Evolutionary conservation across 2,113 vertebrate species (phyloP).

Genomic region (Podarcis raffonei): DNA sequence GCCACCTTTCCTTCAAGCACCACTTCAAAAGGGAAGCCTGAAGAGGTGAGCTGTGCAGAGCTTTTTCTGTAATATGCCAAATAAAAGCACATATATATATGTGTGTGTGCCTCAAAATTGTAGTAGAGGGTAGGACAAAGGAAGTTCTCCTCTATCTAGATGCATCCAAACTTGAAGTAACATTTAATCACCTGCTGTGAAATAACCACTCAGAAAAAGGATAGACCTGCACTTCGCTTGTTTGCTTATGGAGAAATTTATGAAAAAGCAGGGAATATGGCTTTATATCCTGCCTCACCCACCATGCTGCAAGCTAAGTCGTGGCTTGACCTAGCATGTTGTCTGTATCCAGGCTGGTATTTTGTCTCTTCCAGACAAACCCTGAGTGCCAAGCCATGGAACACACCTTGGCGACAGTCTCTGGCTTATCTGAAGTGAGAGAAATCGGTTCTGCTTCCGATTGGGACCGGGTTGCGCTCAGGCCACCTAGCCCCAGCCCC

Average conservation of each 20-base stretch:
- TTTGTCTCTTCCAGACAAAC: too few relatives aligned
- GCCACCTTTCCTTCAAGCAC: slow-evolving; percentile 50
- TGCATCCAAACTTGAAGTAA: not conserved
- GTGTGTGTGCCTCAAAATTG: slow-evolving; percentile 22
- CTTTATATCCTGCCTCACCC: not conserved
- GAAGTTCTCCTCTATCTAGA: slow-evolving; percentile 20
- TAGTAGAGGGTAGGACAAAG: slow-evolving; percentile 14
- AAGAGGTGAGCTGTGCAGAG: slow-evolving; percentile 37
- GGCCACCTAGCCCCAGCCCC: too few relatives aligned
- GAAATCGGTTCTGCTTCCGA: too few relatives aligned
- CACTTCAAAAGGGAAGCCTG: slow-evolving; percentile 6
- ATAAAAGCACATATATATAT: slow-evolving; percentile 24
- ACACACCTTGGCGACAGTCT: too few relatives aligned
- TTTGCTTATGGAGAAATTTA: not conserved
- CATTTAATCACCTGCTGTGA: not conserved
- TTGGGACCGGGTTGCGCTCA: too few relatives aligned
- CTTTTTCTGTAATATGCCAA: slow-evolving; percentile 13
- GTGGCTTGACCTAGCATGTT: too few relatives aligned
- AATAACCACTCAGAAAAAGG: not conserved
- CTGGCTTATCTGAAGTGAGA: too few relatives aligned
- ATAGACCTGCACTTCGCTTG: not conserved
- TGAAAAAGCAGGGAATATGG: not conserved
- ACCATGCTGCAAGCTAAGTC: too few relatives aligned
- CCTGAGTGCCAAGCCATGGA: too few relatives aligned
- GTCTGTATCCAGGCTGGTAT: too few relatives aligned